Evolutionary conservation across 2,797 vertebrate genomes (phyloP).

Genomic region (Galago senegalensis): DNA sequence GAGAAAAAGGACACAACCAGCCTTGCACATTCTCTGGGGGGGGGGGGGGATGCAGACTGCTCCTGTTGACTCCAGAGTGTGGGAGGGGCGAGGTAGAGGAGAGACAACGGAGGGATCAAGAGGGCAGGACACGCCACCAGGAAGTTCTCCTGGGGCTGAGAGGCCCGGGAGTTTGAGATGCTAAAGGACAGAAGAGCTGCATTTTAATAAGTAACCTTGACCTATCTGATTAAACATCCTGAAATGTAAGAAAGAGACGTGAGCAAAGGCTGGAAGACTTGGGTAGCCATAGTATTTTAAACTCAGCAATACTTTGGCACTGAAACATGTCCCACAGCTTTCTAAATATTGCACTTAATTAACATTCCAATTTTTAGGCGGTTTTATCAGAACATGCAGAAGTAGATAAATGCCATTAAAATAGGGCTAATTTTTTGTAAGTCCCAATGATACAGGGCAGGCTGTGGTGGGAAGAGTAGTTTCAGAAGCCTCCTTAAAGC

Average conservation of each 20-base stretch:
- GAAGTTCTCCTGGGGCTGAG: not conserved
- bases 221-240: not conserved
- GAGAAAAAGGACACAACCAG: not conserved
- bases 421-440: not conserved
- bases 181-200: not conserved
- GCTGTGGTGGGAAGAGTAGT: not conserved
- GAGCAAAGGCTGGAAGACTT: not conserved
- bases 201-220: not conserved
- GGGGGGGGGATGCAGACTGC: not conserved
- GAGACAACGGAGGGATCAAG: not conserved
- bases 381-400: not conserved
- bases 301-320: not conserved
- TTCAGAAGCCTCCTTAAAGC: conserved; percentile 26
- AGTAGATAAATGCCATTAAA: conserved; percentile 8
- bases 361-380: not conserved
- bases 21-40: not conserved
- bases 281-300: not conserved
- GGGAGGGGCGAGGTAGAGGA: too few relatives aligned
- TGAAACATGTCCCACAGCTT: not conserved
- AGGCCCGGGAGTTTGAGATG: not conserved
- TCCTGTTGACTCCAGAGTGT: not conserved
- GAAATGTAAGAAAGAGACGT: not conserved
- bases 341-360: not conserved
- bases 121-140: not conserved
- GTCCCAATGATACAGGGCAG: not conserved